Evolutionary conservation across 2,888 invertebrate species (phyloP), one percentile per base, ranked within the genome.

Genomic region (Polydrusus pterygomalis): DNA sequence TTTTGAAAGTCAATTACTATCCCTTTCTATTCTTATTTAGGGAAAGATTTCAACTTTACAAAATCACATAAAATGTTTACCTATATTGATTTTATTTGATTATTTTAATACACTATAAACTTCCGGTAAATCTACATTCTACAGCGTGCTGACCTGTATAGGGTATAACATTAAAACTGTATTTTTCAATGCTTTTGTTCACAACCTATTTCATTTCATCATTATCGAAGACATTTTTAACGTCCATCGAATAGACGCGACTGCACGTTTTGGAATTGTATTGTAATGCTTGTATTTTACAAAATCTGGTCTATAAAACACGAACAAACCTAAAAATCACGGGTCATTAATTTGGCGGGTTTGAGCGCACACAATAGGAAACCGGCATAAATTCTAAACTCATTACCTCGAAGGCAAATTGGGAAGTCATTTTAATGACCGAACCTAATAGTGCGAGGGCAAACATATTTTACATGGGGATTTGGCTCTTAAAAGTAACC

Each of bases 361-460:
- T 67, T 51, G 51, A 51, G 51, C 49, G 51, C 67, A 34, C 8
- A 67, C 49, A 51, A 51, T 51, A 67, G 56, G 58, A 56, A 58
- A 45, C 56, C 56, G 69, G 43, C 58, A 69, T 69, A 69, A 69
- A 69, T 69, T 69, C 49, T 69, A 69, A 69, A 69, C 69, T 69
- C 69, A 69, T 69, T 69, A 69, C 58, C 58, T 69, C 54, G 68
- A 40, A 18, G 17, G 69, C 69, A 56, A 69, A 69, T 69, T 56
- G 69, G 58, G 69, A 69, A 69, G 43, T 30, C 58, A 54, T 56
- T 56, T 18, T 43, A 45, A 49, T 56, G 58, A 20, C 15, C 54
- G 69, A 40, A 47, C 17, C 2, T 25, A 38, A 51, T 65, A 65
- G 58, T 60, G 38, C 9, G 38, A 15, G 38, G 11, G 17, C 15